These are phyloP conservation scores for Chaetura pelagica DNA, from an alignment of 2,113 vertebrate genomes.

Conservation along the genomic window DNA sequence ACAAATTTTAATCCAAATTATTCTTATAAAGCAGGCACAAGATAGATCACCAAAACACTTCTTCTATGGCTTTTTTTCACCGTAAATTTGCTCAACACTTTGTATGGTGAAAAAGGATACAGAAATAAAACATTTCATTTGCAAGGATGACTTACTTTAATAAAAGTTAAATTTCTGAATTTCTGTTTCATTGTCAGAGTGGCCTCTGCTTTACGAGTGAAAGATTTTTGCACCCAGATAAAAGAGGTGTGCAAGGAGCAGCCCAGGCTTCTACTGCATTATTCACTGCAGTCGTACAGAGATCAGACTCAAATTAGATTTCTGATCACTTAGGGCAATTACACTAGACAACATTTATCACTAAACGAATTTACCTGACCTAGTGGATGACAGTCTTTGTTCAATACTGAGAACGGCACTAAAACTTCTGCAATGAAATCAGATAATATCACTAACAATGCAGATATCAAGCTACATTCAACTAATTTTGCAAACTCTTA, in stretches of 20 bases:
- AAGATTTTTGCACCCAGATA: neutral
- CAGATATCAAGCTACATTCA: neutral
- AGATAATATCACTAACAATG: fast-evolving
- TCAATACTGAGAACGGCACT: neutral
- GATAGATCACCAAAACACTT: neutral
- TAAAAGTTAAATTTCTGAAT: neutral
- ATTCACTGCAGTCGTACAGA: neutral
- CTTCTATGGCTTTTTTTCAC: neutral
- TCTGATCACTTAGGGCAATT: neutral
- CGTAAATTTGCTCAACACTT: neutral
- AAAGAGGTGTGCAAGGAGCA: neutral
- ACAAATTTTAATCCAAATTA: neutral
- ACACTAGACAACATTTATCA: neutral
- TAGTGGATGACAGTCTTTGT: neutral
- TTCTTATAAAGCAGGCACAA: neutral
- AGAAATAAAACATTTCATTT: neutral
- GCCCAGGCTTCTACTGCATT: neutral
- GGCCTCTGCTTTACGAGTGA: neutral
- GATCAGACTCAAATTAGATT: neutral
- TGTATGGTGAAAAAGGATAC: neutral
- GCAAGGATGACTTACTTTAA: neutral
- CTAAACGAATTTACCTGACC: neutral
- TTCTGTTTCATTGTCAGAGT: neutral
- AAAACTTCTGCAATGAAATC: neutral
- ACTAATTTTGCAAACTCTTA: neutral